Percentiles rank a stretch among this genome's conserved stretches.
Evolutionary conservation across 2,113 vertebrate species (phyloP).

Genomic region (Nothoprocta perdicaria): DNA sequence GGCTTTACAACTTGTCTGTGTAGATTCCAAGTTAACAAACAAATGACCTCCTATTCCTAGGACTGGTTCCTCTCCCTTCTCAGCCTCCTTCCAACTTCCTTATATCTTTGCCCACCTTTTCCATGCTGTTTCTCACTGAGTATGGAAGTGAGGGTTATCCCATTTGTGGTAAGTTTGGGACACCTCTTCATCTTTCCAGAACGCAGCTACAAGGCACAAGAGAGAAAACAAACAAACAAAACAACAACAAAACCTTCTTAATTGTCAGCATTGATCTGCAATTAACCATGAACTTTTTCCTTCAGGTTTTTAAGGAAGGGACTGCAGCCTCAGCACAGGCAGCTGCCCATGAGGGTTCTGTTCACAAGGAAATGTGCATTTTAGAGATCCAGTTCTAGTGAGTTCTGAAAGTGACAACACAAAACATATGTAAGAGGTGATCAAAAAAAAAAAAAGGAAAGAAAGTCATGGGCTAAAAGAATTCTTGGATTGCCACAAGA

Average conservation of each 20-base stretch:
- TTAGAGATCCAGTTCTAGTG: background rate
- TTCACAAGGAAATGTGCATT: background rate
- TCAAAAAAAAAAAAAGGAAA: constrained; percentile 22
- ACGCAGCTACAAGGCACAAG: background rate
- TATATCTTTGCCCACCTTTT: background rate
- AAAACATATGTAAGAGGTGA: constrained; percentile 12
- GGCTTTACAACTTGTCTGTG: background rate
- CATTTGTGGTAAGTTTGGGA: background rate
- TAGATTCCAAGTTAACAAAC: background rate
- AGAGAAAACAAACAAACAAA: background rate
- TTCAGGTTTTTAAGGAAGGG: background rate
- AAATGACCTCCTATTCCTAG: background rate
- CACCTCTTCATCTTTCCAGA: background rate
- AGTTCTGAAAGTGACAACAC: constrained; percentile 12
- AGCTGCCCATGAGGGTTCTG: constrained; percentile 10
- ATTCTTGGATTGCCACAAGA: constrained; percentile 5
- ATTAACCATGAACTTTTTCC: background rate
- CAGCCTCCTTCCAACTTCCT: background rate
- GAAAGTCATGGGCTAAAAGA: constrained; percentile 30
- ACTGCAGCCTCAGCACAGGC: background rate
- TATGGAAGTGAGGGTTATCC: background rate
- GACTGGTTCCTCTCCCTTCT: background rate
- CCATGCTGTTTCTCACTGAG: background rate
- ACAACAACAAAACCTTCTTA: background rate
- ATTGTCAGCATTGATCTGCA: background rate